Evolutionary conservation across 2,888 invertebrate species (phyloP).

Genomic region (Himalopsyche tibetana): DNA sequence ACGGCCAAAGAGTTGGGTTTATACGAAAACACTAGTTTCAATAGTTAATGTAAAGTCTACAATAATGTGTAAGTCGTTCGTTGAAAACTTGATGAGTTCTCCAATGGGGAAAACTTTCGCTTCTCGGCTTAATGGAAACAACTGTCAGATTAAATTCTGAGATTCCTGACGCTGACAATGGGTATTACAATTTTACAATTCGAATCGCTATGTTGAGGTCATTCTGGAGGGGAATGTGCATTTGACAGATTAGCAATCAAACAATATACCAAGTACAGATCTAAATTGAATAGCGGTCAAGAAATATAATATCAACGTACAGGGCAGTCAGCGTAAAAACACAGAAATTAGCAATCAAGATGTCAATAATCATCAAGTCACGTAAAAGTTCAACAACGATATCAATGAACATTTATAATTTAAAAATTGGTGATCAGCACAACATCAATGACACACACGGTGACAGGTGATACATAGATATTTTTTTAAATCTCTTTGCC

Average conservation of each 20-base stretch:
- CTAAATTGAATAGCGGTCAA: slow-evolving; percentile 43
- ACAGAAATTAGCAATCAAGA: slow-evolving; percentile 47
- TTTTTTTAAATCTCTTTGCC: slow-evolving; percentile 11
- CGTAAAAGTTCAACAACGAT: slow-evolving; percentile 48
- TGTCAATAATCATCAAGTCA: slow-evolving; percentile 45
- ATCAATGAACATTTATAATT: slow-evolving; percentile 50
- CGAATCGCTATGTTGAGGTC: slow-evolving; percentile 3
- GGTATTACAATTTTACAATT: background rate
- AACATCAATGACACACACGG: slow-evolving; percentile 60
- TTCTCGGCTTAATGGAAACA: too few species aligned
- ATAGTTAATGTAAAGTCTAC: too few species aligned
- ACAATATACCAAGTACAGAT: slow-evolving; percentile 41
- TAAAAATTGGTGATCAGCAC: slow-evolving; percentile 53
- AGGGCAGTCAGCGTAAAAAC: slow-evolving; percentile 39
- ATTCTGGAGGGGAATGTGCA: slow-evolving; percentile 44
- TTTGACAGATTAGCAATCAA: slow-evolving; percentile 46
- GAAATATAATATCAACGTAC: slow-evolving; percentile 23
- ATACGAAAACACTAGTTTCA: too few species aligned
- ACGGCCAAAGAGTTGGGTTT: too few species aligned
- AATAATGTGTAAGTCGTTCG: too few species aligned
- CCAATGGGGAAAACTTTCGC: too few species aligned
- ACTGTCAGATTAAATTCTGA: too few species aligned
- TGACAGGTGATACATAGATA: slow-evolving; percentile 56
- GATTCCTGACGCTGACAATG: too few species aligned
- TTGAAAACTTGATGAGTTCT: too few species aligned